Percentiles rank a stretch among this genome's conserved stretches.
Evolutionary conservation across 2,797 vertebrate genomes (phyloP).

Genomic region (Nasua narica): DNA sequence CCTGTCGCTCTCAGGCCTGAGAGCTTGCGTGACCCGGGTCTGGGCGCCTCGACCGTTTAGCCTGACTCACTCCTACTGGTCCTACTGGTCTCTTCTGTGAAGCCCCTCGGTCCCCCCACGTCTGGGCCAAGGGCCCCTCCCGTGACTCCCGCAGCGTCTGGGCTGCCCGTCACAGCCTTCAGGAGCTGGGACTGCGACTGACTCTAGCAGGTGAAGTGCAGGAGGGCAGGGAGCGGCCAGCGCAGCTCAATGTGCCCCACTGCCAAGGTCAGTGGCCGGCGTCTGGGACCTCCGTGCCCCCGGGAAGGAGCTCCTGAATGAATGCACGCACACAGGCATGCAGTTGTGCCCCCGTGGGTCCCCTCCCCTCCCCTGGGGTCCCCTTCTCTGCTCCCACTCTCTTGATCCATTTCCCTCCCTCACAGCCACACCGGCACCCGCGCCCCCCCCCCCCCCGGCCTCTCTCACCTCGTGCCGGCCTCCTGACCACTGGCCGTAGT

Average conservation of each 20-base stretch:
- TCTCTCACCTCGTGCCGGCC: conserved; percentile 85
- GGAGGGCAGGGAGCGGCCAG: not conserved
- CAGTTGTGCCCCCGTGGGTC: too few species aligned
- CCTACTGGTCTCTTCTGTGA: not conserved
- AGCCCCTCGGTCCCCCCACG: not conserved
- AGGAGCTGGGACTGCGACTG: not conserved
- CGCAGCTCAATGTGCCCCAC: accelerated
- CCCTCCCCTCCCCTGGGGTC: not conserved
- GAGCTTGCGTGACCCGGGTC: not conserved
- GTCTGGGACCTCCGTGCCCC: not conserved
- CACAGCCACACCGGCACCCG: not conserved
- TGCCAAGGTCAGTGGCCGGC: not conserved
- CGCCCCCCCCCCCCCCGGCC: not conserved
- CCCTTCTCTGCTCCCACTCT: not conserved
- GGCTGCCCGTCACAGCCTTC: not conserved
- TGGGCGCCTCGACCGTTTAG: not conserved
- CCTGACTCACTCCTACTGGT: not conserved
- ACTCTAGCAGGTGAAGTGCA: not conserved
- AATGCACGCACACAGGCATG: not conserved
- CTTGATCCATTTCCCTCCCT: not conserved
- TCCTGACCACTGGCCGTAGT: conserved; percentile 87
- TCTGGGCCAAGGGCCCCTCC: not conserved
- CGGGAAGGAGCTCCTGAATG: not conserved
- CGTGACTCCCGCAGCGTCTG: not conserved
- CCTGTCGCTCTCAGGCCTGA: not conserved